phyloP scores from a whole-genome alignment of 2,113 vertebrate genomes.

The Odobenus rosmarus region DNA sequence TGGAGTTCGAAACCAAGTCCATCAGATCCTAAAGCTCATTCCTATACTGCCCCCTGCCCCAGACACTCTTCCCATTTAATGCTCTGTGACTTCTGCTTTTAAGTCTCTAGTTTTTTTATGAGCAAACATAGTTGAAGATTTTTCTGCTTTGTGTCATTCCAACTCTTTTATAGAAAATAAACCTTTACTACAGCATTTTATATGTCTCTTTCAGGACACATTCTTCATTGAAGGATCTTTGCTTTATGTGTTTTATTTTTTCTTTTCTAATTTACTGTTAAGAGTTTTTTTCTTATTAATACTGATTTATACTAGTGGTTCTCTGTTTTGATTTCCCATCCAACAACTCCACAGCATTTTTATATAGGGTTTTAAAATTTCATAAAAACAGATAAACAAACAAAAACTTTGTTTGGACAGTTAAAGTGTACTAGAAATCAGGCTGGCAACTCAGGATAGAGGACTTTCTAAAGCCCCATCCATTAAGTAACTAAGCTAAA shows the following conservation, averaged over 20 bases:
- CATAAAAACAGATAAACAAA: background rate
- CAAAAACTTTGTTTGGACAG: background rate
- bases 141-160: background rate
- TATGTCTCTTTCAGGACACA: background rate
- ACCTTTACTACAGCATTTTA: background rate
- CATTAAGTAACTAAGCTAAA: constrained; percentile 13
- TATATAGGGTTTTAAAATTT: constrained; percentile 16
- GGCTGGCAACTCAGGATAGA: background rate
- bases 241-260: background rate
- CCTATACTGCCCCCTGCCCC: background rate
- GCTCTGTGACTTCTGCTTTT: background rate
- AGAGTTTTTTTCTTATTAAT: background rate
- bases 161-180: background rate
- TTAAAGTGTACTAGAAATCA: background rate
- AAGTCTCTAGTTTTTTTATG: background rate
- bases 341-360: background rate
- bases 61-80: background rate
- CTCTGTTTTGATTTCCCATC: background rate
- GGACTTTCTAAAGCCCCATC: background rate
- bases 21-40: background rate
- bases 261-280: background rate
- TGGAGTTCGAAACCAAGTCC: background rate
- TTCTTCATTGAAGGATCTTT: background rate
- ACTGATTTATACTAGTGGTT: background rate
- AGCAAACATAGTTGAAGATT: background rate